These are phyloP conservation scores for Hyla sarda DNA, from an alignment of 2,113 vertebrate genomes.

Conservation along the genomic window DNA sequence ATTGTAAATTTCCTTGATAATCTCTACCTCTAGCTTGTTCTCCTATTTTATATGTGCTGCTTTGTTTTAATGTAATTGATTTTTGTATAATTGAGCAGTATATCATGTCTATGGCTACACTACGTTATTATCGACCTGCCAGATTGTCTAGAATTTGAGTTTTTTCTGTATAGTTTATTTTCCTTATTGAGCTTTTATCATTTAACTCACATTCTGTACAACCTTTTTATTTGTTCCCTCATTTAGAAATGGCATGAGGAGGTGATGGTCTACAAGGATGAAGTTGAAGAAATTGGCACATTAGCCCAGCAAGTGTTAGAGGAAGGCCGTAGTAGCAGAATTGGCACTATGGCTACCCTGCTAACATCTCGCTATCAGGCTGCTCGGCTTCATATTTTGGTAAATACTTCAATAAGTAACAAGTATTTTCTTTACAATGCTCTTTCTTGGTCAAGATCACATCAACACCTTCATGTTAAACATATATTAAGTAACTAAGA, in stretches of 20 bases:
- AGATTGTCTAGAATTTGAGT: too few relatives aligned
- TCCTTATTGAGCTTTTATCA: neutral
- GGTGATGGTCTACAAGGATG: constrained; percentile 79
- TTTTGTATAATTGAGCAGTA: too few relatives aligned
- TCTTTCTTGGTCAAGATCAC: too few relatives aligned
- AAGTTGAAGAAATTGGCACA: constrained; percentile 88
- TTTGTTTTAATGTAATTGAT: too few relatives aligned
- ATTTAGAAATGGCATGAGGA: constrained; percentile 86
- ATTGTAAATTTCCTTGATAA: too few relatives aligned
- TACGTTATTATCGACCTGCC: too few relatives aligned
- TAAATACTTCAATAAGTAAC: constrained; percentile 64
- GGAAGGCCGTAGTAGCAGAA: constrained; percentile 81
- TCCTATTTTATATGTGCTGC: too few relatives aligned
- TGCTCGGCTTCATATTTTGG: constrained; percentile 87
- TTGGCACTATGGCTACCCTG: constrained; percentile 86
- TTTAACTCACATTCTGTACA: neutral
- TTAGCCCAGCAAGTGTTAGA: constrained; percentile 91
- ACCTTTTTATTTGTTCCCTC: constrained; percentile 7
- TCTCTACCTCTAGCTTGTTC: too few relatives aligned
- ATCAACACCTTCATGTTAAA: too few relatives aligned
- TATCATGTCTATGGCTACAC: too few relatives aligned
- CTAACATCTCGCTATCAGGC: constrained; percentile 90
- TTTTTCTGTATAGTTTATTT: neutral
- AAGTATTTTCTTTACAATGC: too few relatives aligned
- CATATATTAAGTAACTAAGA: too few relatives aligned